Conservation (phyloP, 2,797 vertebrate genomes). For the Lepus townsendii region DNA sequence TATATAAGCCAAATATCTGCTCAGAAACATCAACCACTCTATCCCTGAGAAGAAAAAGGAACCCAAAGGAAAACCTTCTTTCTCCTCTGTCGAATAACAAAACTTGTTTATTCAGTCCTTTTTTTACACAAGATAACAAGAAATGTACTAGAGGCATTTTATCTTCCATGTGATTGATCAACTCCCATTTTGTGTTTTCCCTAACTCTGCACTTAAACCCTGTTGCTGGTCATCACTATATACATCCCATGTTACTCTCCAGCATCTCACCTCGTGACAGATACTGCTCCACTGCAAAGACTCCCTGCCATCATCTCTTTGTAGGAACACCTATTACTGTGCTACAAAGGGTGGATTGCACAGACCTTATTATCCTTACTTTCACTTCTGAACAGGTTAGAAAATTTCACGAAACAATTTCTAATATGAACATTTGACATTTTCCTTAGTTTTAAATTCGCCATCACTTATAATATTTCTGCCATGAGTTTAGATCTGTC, state of each 20-base stretch:
- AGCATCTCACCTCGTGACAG: not conserved
- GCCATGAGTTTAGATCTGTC: not conserved
- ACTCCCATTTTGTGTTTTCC: not conserved
- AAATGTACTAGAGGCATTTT: slow-evolving; percentile 4
- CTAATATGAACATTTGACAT: not conserved
- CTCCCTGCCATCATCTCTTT: not conserved
- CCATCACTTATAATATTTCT: not conserved
- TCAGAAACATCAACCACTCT: not conserved
- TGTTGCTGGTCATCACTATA: not conserved
- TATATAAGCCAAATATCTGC: not conserved
- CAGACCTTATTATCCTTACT: slow-evolving; percentile 1
- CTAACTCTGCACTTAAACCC: not conserved
- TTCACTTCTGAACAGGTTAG: not conserved
- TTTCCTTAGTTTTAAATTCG: not conserved
- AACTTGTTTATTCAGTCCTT: slow-evolving; percentile 7
- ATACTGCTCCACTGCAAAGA: not conserved
- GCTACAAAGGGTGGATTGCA: not conserved
- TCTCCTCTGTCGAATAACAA: not conserved
- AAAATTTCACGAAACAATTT: slow-evolving; percentile 38
- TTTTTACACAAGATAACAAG: slow-evolving; percentile 1
- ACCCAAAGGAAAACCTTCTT: not conserved
- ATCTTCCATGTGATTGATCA: not conserved
- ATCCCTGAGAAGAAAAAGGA: not conserved
- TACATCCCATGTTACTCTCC: fast-evolving
- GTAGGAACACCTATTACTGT: not conserved